Evolutionary conservation across 2,797 vertebrate species (phyloP), one percentile per base, ranked within the genome.

Genomic region (Emys orbicularis): DNA sequence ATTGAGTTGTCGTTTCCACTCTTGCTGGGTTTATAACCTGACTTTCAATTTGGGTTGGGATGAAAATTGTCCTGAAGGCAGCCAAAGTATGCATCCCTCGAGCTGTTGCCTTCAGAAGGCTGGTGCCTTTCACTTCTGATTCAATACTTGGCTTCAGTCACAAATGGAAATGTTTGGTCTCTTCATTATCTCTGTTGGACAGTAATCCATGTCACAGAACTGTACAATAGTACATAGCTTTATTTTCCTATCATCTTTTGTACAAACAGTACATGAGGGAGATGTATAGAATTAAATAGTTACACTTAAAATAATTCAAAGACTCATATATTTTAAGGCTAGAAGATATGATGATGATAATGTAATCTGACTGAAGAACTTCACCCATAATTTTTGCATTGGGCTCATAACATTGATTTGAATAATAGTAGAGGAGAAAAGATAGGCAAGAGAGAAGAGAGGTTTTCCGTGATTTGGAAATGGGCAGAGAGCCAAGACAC

Each of bases 111-210:
- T 91, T 90, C 84, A 88, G 89, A 95, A 93, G 93, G 2, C 68
- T 72, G 3, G 95, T 90, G 86, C 89, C 8, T 13, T 93, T 87
- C 90, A 61, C 65, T 97, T 90, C 87, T 94, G 84, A 92, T 92
- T 96, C 93, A 93, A 84, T 94, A 56, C 89, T 97, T 96, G 95
- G 95, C 95, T 87, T 91, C 90, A 65, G 65, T 86, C 91, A 90
- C 86, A 84, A 93, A 93, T 95, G 94, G 94, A 94, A 94, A 92
- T 80, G 92, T 94, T 93, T 90, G 94, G 34, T 87, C 95, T 96
- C 95, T 97, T 95, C 97, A 93, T 97, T 95, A 95, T 93, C 54
- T 61, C 90, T 86, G 92, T 93, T 74, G 96, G 94, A 95, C 96
- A 94, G 86, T 74, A 52, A 37, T 31, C 27, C 84, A n/a, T 12